phyloP scores from a whole-genome alignment of 1,140 invertebrate species.

The Camponotus vicinus region DNA sequence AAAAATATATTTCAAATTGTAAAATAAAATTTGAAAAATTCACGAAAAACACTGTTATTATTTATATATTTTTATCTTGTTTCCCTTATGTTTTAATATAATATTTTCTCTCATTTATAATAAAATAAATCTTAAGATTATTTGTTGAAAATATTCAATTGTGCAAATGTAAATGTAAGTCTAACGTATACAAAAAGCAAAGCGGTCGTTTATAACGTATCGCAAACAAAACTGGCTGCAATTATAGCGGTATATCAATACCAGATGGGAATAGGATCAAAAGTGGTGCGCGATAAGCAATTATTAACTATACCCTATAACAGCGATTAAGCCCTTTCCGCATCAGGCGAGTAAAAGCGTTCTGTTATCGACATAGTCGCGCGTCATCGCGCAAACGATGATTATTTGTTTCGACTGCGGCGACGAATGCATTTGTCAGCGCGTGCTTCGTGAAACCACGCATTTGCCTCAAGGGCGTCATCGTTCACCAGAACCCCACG shows the following conservation, averaged over 20 bases:
- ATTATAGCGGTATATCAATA: slow-evolving; percentile 59
- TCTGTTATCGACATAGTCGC: slow-evolving; percentile 65
- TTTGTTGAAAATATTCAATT: background rate
- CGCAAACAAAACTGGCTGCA: slow-evolving; percentile 26
- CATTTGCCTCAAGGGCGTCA: slow-evolving; percentile 70
- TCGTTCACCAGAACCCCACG: slow-evolving; percentile 64
- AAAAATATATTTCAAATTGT: slow-evolving; percentile 3
- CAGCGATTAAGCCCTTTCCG: slow-evolving; percentile 57
- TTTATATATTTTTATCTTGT: background rate
- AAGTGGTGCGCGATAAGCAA: slow-evolving; percentile 60
- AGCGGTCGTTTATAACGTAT: background rate
- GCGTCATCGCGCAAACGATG: slow-evolving; percentile 65
- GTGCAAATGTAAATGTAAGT: background rate
- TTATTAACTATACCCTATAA: slow-evolving; percentile 58
- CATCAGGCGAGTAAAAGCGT: slow-evolving; percentile 54
- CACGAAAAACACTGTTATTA: background rate
- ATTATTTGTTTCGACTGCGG: slow-evolving; percentile 69
- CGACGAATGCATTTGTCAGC: slow-evolving; percentile 70
- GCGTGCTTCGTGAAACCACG: slow-evolving; percentile 67
- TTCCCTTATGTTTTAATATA: background rate
- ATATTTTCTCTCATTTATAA: background rate
- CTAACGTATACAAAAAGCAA: slow-evolving; percentile 1
- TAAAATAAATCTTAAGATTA: background rate
- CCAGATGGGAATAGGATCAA: slow-evolving; percentile 48
- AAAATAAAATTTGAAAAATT: background rate